Conservation (phyloP, 2,888 invertebrate species). For the Zeuzera pyrina region DNA sequence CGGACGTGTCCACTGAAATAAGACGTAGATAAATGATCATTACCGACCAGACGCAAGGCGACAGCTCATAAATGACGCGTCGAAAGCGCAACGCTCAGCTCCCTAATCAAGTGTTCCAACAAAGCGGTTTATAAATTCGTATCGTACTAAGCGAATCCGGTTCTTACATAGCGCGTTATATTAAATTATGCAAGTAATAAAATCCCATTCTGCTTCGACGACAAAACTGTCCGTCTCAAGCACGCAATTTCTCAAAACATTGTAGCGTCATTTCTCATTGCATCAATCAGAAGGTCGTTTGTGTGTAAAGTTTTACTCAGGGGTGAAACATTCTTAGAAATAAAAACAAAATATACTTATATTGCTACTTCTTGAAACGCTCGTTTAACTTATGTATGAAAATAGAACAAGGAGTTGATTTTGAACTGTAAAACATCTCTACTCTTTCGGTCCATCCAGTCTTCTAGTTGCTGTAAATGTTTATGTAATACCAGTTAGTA, state of each 20-base stretch:
- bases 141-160: conserved; percentile 37
- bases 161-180: conserved; percentile 33
- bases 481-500: too few relatives aligned
- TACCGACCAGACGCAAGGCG: conserved; percentile 14
- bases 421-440: too few relatives aligned
- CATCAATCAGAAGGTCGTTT: conserved; percentile 59
- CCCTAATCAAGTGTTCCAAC: conserved; percentile 46
- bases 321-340: conserved; percentile 32
- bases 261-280: conserved; percentile 71
- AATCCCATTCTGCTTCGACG: conserved; percentile 44
- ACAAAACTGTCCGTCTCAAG: conserved; percentile 44
- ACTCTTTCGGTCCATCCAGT: too few relatives aligned
- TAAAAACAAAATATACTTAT: too few relatives aligned
- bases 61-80: conserved; percentile 26
- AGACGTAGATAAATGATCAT: conserved; percentile 55
- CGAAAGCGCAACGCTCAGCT: conserved; percentile 34
- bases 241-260: conserved; percentile 67
- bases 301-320: conserved; percentile 30
- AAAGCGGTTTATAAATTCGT: conserved; percentile 38
- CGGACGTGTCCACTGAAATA: conserved; percentile 42
- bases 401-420: too few relatives aligned
- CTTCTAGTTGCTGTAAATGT: too few relatives aligned
- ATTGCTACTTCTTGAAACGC: too few relatives aligned
- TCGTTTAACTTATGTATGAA: too few relatives aligned
- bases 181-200: conserved; percentile 69